These are phyloP conservation scores for Phrynocephalus guinanensis DNA, from an alignment of 2,797 vertebrate genomes.

Conservation along the genomic window DNA sequence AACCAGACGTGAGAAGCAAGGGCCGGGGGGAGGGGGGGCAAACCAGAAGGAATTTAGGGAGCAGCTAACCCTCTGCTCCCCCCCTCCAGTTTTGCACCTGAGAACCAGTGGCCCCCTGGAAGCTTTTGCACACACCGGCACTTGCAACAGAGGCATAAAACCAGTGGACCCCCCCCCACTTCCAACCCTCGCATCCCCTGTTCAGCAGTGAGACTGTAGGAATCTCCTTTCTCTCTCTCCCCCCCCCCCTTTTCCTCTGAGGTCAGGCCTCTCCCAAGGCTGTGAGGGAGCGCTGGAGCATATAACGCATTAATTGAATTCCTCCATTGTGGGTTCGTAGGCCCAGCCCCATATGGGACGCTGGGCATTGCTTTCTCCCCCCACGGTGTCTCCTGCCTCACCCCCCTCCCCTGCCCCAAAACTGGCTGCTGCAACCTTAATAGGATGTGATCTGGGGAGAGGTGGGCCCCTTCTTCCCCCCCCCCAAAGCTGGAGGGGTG, in stretches of 20 bases:
- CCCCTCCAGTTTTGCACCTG: background rate
- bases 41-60: background rate
- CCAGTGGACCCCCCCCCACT: accelerated
- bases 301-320: conserved; percentile 20
- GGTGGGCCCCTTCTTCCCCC: too few relatives aligned
- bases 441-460: too few relatives aligned
- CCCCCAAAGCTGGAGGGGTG: too few relatives aligned
- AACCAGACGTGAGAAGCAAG: background rate
- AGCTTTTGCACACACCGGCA: background rate
- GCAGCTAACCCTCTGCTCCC: background rate
- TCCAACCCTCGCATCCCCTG: too few relatives aligned
- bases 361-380: too few relatives aligned
- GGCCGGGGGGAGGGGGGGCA: accelerated
- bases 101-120: background rate
- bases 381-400: background rate
- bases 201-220: background rate
- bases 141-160: background rate
- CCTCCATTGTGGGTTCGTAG: conserved; percentile 14
- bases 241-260: background rate
- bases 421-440: too few relatives aligned
- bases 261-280: conserved; percentile 30
- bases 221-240: background rate
- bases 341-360: background rate
- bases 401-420: too few relatives aligned
- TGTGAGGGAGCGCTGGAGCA: conserved; percentile 6